These are phyloP conservation scores for Melolontha melolontha DNA, from an alignment of 2,888 invertebrate species.

Conservation along the genomic window DNA sequence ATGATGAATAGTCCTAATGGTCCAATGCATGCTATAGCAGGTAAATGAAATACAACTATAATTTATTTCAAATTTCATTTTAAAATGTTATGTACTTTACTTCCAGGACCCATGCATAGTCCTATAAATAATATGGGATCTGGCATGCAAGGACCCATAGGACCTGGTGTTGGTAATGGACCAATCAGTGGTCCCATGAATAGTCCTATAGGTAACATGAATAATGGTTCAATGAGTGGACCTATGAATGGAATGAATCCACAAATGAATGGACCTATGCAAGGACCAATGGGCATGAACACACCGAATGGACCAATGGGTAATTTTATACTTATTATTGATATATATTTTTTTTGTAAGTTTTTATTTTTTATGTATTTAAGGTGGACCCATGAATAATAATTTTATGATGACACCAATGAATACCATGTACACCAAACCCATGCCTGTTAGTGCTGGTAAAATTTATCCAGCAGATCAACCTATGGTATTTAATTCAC, in stretches of 20 bases:
- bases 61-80: neutral
- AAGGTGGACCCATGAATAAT: conserved; percentile 67
- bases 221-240: conserved; percentile 67
- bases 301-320: conserved; percentile 58
- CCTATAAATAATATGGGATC: conserved; percentile 77
- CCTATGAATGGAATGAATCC: conserved; percentile 54
- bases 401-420: conserved; percentile 65
- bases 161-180: conserved; percentile 67
- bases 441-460: conserved; percentile 92
- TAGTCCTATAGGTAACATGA: conserved; percentile 72
- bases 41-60: conserved; percentile 44
- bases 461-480: conserved; percentile 96
- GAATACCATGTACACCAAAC: conserved; percentile 79
- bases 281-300: conserved; percentile 53
- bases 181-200: conserved; percentile 80
- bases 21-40: conserved; percentile 71
- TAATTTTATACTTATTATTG: conserved; percentile 42
- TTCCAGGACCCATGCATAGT: conserved; percentile 68
- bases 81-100: neutral
- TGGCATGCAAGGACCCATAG: conserved; percentile 63
- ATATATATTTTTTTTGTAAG: neutral
- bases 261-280: conserved; percentile 55
- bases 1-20: conserved; percentile 75
- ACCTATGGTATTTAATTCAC: conserved; percentile 97
- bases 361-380: conserved; percentile 37